These are phyloP conservation scores for Lacerta bilineata DNA, from an alignment of 2,797 vertebrate genomes.

Conservation along the genomic window DNA sequence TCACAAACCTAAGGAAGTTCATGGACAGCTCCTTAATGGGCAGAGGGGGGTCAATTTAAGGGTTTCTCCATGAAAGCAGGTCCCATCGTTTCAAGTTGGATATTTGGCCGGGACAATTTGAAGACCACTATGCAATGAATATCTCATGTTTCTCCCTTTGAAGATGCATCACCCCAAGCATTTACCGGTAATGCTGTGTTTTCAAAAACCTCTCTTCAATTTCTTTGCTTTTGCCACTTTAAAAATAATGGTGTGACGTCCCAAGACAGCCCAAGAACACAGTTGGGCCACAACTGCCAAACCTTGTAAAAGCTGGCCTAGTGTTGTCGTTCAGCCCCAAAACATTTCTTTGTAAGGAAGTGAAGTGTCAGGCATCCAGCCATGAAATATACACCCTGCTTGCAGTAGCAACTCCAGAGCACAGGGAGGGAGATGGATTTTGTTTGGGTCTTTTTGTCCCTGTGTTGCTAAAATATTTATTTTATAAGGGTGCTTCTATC, in stretches of 20 bases:
- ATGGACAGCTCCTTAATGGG: too few relatives aligned
- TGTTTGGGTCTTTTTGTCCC: slow-evolving; percentile 73
- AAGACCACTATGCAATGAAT: too few relatives aligned
- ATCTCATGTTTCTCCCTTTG: accelerated
- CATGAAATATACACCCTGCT: slow-evolving; percentile 23
- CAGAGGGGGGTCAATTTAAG: too few relatives aligned
- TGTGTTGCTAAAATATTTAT: slow-evolving; percentile 73
- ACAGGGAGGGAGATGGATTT: slow-evolving; percentile 43
- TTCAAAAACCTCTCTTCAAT: neutral
- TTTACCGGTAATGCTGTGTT: neutral
- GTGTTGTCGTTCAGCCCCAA: slow-evolving; percentile 6
- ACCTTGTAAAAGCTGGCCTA: slow-evolving; percentile 22
- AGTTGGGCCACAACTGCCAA: neutral
- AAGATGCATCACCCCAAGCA: accelerated
- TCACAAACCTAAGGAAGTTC: too few relatives aligned
- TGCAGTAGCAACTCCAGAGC: slow-evolving; percentile 51
- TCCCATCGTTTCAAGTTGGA: too few relatives aligned
- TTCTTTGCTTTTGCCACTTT: accelerated
- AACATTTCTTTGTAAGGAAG: slow-evolving; percentile 65
- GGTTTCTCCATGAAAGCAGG: too few relatives aligned
- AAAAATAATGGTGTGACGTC: accelerated
- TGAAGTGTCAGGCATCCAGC: slow-evolving; percentile 65
- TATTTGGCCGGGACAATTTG: too few relatives aligned
- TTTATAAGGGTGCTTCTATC: slow-evolving; percentile 72
- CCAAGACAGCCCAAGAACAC: neutral